Conservation (phyloP, 2,888 invertebrate species). For the Lochmaea capreae region DNA sequence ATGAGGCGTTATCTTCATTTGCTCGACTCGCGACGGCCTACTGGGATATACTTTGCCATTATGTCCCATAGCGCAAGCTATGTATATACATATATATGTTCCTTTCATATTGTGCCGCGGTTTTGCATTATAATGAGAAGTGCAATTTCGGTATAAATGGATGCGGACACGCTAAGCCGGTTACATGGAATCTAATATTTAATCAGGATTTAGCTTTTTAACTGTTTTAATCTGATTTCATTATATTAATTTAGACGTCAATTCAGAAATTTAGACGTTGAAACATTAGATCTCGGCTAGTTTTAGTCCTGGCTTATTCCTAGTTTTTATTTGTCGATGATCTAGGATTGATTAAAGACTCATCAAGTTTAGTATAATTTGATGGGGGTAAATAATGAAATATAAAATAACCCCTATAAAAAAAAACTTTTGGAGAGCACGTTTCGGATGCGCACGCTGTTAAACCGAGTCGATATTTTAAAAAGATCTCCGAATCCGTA, state of each 20-base stretch:
- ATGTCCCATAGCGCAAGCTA: slow-evolving; percentile 51
- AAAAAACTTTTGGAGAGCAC: too few relatives aligned
- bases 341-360: too few relatives aligned
- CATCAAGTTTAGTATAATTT: neutral
- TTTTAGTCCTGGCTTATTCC: too few relatives aligned
- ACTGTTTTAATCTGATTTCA: slow-evolving; percentile 19
- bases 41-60: slow-evolving; percentile 42
- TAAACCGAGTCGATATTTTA: neutral
- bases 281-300: too few relatives aligned
- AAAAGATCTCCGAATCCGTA: neutral
- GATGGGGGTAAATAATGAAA: neutral
- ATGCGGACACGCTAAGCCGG: slow-evolving; percentile 47
- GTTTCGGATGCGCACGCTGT: neutral
- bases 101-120: slow-evolving; percentile 48
- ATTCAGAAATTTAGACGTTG: neutral
- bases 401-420: neutral
- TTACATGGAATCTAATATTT: slow-evolving; percentile 53
- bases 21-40: slow-evolving; percentile 58
- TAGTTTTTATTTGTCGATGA: too few relatives aligned
- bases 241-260: slow-evolving; percentile 13
- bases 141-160: slow-evolving; percentile 55
- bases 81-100: slow-evolving; percentile 41
- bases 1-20: slow-evolving; percentile 64
- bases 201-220: slow-evolving; percentile 46
- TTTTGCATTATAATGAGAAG: slow-evolving; percentile 56